phyloP scores from a whole-genome alignment of 2,888 invertebrate species.

The Drosophila longiperda region DNA sequence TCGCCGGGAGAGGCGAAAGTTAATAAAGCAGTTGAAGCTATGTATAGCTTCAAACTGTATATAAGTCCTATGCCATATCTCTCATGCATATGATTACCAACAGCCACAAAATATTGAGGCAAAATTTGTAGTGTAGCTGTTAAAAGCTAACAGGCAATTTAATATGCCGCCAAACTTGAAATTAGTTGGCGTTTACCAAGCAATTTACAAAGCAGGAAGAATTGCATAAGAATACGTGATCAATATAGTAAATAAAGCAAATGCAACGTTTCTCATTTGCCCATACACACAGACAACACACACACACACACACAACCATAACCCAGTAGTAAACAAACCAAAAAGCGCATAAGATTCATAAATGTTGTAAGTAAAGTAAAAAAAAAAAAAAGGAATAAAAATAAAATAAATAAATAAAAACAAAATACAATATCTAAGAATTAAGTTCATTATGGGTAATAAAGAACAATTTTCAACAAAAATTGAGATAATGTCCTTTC shows the following conservation, averaged over 20 bases:
- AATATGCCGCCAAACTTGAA: slow-evolving; percentile 4
- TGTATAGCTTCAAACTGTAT: slow-evolving; percentile 35
- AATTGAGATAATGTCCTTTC: slow-evolving; percentile 16
- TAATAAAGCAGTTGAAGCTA: slow-evolving; percentile 23
- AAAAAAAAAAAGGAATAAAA: slow-evolving; percentile 3
- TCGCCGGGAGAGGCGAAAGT: slow-evolving; percentile 19
- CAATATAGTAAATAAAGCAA: slow-evolving; percentile 17
- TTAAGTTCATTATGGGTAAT: slow-evolving; percentile 74
- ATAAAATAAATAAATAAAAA: slow-evolving; percentile 3
- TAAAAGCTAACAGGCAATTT: not conserved
- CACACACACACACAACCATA: slow-evolving; percentile 12
- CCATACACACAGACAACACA: slow-evolving; percentile 9
- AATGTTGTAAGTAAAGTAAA: slow-evolving; percentile 63
- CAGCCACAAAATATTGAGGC: slow-evolving; percentile 6
- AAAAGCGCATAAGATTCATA: slow-evolving; percentile 53
- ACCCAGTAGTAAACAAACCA: slow-evolving; percentile 26
- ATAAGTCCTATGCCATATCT: slow-evolving; percentile 31
- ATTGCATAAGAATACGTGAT: slow-evolving; percentile 19
- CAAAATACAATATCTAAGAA: slow-evolving; percentile 30
- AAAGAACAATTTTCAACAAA: slow-evolving; percentile 65
- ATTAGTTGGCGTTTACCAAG: not conserved
- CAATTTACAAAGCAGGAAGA: slow-evolving; percentile 7
- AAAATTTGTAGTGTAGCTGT: slow-evolving; percentile 4
- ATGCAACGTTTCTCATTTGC: slow-evolving; percentile 9
- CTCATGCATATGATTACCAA: slow-evolving; percentile 8